phyloP scores from a whole-genome alignment of 1,140 invertebrate species.

The Drosophila aff. region DNA sequence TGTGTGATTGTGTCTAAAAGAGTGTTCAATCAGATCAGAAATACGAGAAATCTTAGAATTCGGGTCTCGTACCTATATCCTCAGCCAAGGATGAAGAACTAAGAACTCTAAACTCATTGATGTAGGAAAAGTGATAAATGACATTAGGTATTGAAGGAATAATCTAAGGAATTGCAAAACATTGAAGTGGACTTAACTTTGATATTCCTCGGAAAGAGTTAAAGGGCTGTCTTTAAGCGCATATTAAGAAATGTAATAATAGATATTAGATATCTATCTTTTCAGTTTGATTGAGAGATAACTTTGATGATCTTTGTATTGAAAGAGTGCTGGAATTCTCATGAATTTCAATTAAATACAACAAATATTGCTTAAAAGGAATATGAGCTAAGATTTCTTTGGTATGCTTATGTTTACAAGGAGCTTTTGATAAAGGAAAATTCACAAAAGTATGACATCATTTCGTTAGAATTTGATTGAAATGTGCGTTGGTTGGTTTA shows the following conservation, averaged over 20 bases:
- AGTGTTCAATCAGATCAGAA: slow-evolving; percentile 40
- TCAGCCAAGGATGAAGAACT: neutral
- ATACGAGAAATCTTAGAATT: slow-evolving; percentile 3
- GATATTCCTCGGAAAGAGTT: neutral
- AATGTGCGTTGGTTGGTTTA: too few species aligned
- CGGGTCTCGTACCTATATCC: neutral
- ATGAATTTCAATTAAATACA: neutral
- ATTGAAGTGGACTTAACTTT: neutral
- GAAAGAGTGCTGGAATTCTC: too few species aligned
- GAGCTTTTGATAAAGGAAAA: neutral
- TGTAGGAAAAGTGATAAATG: neutral
- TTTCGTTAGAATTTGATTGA: too few species aligned
- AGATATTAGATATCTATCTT: neutral
- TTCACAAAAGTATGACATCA: too few species aligned
- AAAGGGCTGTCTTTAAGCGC: too few species aligned
- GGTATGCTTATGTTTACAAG: neutral
- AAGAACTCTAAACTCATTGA: slow-evolving; percentile 10
- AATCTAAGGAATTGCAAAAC: too few species aligned
- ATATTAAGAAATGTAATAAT: neutral
- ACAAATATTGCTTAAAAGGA: neutral
- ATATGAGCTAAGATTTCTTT: too few species aligned
- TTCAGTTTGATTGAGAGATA: neutral
- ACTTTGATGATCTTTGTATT: too few species aligned
- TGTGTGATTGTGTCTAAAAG: slow-evolving; percentile 25
- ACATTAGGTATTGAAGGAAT: neutral